Base-by-base conservation (phyloP, 2,888 invertebrate genomes). In the Drosophila hamatofila region DNA sequence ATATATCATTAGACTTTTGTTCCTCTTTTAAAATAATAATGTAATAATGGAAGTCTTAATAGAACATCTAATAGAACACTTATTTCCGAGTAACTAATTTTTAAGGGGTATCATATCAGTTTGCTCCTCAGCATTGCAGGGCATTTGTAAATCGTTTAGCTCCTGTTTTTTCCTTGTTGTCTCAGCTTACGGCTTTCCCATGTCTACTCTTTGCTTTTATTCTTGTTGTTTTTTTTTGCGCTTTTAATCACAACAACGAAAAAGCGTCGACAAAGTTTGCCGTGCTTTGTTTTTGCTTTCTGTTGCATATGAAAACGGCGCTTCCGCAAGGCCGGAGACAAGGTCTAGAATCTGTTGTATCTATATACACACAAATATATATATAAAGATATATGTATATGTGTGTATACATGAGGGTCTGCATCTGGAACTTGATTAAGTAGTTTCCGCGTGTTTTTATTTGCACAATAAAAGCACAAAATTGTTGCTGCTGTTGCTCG, bases 371-470 rank as follows among this genome's bases (percentile, higher is more conserved):
- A 56, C 18, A 37, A 49, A 9, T 41, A 27, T 25, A 30, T 14
- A 44, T 33, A 25, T 41, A 37, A 0, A 12, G 8, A 23, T 23
- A 21, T 16, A 11, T 42, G 2, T 37, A 9, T 18, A 39, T 12
- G 2, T 39, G n/a, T 61, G n/a, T 68, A 2, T 49, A 42, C 35
- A 21, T 58, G 42, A 44, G 18, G 25, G 25, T 62, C 8, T 62
- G 62, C 46, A 48, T 41, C 63, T 48, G 49, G 42, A 84, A 85
- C 90, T 91, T 91, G 91, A 91, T 91, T 91, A 91, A 91, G 91
- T 91, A 91, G 91, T 90, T 91, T 90, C 80, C 84, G 84, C 80
- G 90, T 90, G 84, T 85, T 89, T 91, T 88, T 88, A 88, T 88
- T 86, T 84, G 86, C 82, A 81, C 89, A 90, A 90, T 91, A 88